Evolutionary conservation across 1,140 invertebrate genomes (phyloP), one percentile per base, ranked within the genome.

Genomic region (Achatina immaculata): DNA sequence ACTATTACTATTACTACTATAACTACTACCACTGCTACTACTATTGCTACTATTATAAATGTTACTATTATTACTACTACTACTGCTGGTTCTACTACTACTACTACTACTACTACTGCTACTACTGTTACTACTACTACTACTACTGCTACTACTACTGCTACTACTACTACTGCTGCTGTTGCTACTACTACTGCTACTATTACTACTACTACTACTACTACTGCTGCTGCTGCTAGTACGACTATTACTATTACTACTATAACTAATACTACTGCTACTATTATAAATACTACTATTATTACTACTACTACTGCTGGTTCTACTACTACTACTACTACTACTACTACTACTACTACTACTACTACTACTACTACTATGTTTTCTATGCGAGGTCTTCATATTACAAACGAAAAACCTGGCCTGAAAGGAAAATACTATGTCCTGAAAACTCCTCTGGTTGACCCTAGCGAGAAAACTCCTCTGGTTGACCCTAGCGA

Each of bases 281-380:
- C 55, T 58, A 58, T 24, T 58, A 24, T 4, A 4, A 4, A 14
- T 24, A 9, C 7, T 24, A 58, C 55, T 58, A 58, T 24, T 58
- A 58, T 24, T 58, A 58, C 21, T 21, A 58, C 55, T 21, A 58
- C 55, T n/a, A 58, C 55, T n/a, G n/a, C 55, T n/a, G n/a, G 11
- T n/a, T 19, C 55, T 24, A 58, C 55, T 24, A 24, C 55, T 58
- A 58, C 55, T 58, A 58, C 55, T 24, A 58, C 55, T 58, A 58
- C 55, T 24, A 58, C 55, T 58, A 58, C 21, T 58, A 58, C 55
- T 58, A 58, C 55, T 58, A 58, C 55, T 58, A 58, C 55, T 58
- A 24, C 55, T 58, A 58, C 55, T 58, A 58, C 55, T 24, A 58
- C 55, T 58, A 58, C 55, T 58, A 58, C 55, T 58, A 58, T 24